Percentiles rank a stretch among this genome's conserved stretches.
These are phyloP conservation scores for Trogon melanurus DNA, from an alignment of 2,113 vertebrate species.

Conservation along the genomic window DNA sequence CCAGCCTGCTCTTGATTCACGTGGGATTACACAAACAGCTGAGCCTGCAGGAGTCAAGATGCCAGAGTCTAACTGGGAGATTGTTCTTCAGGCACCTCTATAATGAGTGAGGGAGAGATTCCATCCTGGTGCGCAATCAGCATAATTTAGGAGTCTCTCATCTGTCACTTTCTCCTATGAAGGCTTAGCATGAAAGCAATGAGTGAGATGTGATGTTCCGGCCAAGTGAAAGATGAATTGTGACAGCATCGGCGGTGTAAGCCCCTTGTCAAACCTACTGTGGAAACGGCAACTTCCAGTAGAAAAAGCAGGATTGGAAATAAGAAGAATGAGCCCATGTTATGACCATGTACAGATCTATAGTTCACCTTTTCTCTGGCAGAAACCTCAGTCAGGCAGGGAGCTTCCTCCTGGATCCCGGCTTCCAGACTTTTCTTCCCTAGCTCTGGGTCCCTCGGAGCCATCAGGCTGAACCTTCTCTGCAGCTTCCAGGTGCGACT, in stretches of 20 bases:
- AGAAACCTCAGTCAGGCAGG: background rate
- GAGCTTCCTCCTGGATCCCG: slow-evolving; percentile 56
- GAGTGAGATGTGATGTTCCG: background rate
- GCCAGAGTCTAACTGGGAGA: background rate
- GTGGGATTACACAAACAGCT: background rate
- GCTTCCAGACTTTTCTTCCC: slow-evolving; percentile 71
- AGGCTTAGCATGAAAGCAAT: background rate
- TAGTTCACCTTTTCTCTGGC: background rate
- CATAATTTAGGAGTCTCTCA: background rate
- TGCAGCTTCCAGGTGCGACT: slow-evolving; percentile 62
- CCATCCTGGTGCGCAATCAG: background rate
- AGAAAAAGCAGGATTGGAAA: background rate
- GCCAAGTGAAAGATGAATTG: background rate
- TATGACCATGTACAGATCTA: background rate
- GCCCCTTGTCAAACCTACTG: fast-evolving
- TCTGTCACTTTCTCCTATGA: background rate
- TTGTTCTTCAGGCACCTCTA: background rate
- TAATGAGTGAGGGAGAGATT: background rate
- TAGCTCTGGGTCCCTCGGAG: slow-evolving; percentile 66
- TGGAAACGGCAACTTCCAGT: background rate
- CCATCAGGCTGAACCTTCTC: slow-evolving; percentile 67
- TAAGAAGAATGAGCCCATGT: background rate
- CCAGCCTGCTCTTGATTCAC: background rate
- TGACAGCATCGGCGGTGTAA: background rate
- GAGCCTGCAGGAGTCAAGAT: background rate